Percentiles rank a stretch among this genome's conserved stretches.
Evolutionary conservation across 2,113 vertebrate species (phyloP).

Genomic region (Pomatorhinus ruficollis): DNA sequence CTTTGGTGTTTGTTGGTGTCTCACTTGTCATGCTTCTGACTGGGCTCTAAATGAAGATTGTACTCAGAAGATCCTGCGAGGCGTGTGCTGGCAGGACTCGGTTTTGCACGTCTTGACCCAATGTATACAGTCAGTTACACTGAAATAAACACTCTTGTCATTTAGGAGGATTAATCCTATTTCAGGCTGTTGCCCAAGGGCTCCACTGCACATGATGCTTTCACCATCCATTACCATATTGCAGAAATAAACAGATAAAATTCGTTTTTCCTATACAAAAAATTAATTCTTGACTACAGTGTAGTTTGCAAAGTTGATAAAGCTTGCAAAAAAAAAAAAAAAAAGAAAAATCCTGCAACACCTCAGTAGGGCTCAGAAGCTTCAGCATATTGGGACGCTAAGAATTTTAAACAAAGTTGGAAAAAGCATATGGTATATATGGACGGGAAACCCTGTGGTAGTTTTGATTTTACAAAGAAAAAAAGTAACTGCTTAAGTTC

Average conservation of each 20-base stretch:
- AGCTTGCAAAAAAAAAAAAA: neutral
- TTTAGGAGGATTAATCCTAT: constrained; percentile 42
- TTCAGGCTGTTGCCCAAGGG: constrained; percentile 10
- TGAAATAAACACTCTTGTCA: constrained; percentile 14
- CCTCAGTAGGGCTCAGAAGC: neutral
- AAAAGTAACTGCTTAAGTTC: constrained; percentile 1
- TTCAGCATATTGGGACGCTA: neutral
- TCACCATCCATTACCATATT: neutral
- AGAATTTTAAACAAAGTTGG: neutral
- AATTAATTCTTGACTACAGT: neutral
- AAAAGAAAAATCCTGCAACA: neutral
- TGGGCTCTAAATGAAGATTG: neutral
- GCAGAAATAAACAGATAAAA: neutral
- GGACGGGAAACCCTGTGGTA: constrained; percentile 50
- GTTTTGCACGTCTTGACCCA: neutral
- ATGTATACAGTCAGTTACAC: neutral
- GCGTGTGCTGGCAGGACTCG: neutral
- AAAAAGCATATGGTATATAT: constrained; percentile 32
- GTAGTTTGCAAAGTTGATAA: neutral
- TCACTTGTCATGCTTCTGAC: constrained; percentile 1
- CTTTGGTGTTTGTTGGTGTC: neutral
- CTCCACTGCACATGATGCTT: neutral
- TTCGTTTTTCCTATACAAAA: neutral
- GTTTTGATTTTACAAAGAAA: constrained; percentile 30
- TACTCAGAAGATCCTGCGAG: neutral